A percentile compares a stretch with the other conserved stretches of the same genome.
Conservation (phyloP, 92 coral and sea anemone species). For the Desmophyllum pertusum region DNA sequence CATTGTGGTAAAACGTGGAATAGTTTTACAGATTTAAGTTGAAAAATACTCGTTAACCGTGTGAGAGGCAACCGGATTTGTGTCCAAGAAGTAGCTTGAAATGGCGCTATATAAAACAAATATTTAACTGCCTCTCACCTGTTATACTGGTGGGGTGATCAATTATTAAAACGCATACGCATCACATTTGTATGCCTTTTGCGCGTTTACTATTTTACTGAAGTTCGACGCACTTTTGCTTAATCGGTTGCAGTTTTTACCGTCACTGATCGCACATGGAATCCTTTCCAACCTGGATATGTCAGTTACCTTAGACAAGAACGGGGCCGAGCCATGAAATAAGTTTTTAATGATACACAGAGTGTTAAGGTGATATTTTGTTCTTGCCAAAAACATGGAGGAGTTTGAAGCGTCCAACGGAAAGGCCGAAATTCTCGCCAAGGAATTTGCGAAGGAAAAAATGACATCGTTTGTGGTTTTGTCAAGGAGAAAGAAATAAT, state of each 20-base stretch:
- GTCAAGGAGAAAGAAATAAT: constrained; percentile 79
- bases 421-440: background rate
- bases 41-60: background rate
- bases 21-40: background rate
- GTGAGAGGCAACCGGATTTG: background rate
- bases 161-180: constrained; percentile 26
- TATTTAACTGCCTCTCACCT: constrained; percentile 7
- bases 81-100: constrained; percentile 12
- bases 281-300: background rate
- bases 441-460: constrained; percentile 51
- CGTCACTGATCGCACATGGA: background rate
- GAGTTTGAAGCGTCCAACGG: constrained; percentile 1
- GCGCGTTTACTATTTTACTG: constrained; percentile 7
- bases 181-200: constrained; percentile 8
- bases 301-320: background rate
- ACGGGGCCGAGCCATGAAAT: background rate
- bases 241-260: constrained; percentile 1
- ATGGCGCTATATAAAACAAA: background rate
- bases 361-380: background rate
- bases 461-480: constrained; percentile 74
- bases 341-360: background rate
- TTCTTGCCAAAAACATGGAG: constrained; percentile 19
- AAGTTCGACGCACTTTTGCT: constrained; percentile 25
- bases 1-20: background rate
- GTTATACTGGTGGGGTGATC: constrained; percentile 29